A percentile compares a stretch with the other conserved stretches of the same genome.
Evolutionary conservation across 2,888 invertebrate species (phyloP).

Genomic region (Tridacna gigas): DNA sequence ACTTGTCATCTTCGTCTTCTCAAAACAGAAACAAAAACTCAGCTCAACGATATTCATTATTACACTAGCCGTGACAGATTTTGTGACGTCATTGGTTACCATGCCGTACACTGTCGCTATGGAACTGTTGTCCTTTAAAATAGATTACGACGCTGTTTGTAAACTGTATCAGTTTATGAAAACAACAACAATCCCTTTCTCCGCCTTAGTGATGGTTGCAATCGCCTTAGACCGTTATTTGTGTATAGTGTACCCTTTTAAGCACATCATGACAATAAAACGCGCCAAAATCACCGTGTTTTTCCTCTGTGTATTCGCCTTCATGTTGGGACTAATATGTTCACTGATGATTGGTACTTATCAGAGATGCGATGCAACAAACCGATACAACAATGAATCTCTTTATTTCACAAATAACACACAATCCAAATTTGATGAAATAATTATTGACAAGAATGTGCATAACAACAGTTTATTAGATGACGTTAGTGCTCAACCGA

Average conservation of each 20-base stretch:
- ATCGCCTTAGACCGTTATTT: conserved; percentile 79
- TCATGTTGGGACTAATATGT: conserved; percentile 62
- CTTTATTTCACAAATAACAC: not conserved
- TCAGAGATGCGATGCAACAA: not conserved
- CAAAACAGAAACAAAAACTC: conserved; percentile 73
- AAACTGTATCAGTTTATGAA: conserved; percentile 81
- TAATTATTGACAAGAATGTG: not conserved
- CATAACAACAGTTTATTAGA: not conserved
- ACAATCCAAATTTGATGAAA: conserved; percentile 10
- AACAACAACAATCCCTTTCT: conserved; percentile 80
- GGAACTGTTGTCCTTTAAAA: conserved; percentile 76
- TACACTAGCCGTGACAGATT: conserved; percentile 81
- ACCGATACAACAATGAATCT: not conserved
- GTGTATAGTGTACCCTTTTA: conserved; percentile 81
- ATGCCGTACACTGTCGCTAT: conserved; percentile 81
- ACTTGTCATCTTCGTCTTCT: conserved; percentile 78
- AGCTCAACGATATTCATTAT: conserved; percentile 83
- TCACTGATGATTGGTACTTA: conserved; percentile 66
- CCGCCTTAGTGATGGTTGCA: conserved; percentile 80
- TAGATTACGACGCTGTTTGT: conserved; percentile 74
- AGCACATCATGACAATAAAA: conserved; percentile 79
- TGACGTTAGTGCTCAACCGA: not conserved
- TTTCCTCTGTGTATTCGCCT: conserved; percentile 55
- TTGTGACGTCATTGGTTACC: conserved; percentile 79
- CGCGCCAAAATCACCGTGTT: conserved; percentile 70